Percentiles rank a stretch among this genome's conserved stretches.
Conservation (phyloP, 1,140 invertebrate species). For the Sarcophaga bullata region DNA sequence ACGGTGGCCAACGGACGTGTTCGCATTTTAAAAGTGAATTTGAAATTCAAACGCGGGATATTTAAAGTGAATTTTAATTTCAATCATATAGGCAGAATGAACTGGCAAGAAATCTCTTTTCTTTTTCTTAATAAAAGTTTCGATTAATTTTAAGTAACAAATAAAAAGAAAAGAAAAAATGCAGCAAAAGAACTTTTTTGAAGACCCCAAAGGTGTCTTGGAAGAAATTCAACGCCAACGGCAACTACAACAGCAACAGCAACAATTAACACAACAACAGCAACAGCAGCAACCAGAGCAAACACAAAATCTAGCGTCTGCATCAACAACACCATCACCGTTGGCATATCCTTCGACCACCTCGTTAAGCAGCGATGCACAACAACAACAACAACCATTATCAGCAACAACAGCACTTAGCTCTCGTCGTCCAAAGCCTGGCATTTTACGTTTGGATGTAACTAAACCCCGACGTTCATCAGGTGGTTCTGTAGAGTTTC, state of each 20-base stretch:
- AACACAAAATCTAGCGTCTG: not conserved
- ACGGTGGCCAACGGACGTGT: conserved; percentile 63
- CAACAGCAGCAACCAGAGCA: not conserved
- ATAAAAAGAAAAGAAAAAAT: too few relatives aligned
- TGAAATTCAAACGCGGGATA: not conserved
- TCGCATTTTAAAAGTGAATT: conserved; percentile 20
- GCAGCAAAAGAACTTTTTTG: conserved; percentile 31
- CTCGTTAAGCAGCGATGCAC: not conserved
- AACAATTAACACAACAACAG: conserved; percentile 44
- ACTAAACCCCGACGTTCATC: conserved; percentile 67
- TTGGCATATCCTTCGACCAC: not conserved
- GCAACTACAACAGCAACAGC: conserved; percentile 30
- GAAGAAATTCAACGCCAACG: conserved; percentile 22
- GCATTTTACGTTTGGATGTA: conserved; percentile 67
- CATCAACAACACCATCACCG: conserved; percentile 42
- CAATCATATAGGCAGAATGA: too few relatives aligned
- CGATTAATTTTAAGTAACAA: not conserved
- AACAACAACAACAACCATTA: conserved; percentile 8
- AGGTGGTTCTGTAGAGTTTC: conserved; percentile 68
- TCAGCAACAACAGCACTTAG: not conserved
- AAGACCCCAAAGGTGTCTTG: conserved; percentile 21
- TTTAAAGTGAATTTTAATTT: not conserved
- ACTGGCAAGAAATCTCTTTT: too few relatives aligned
- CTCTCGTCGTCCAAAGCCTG: conserved; percentile 55
- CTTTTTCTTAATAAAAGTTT: not conserved